phyloP scores from a whole-genome alignment of 2,797 vertebrate species.

The Sibirionetta formosa region DNA sequence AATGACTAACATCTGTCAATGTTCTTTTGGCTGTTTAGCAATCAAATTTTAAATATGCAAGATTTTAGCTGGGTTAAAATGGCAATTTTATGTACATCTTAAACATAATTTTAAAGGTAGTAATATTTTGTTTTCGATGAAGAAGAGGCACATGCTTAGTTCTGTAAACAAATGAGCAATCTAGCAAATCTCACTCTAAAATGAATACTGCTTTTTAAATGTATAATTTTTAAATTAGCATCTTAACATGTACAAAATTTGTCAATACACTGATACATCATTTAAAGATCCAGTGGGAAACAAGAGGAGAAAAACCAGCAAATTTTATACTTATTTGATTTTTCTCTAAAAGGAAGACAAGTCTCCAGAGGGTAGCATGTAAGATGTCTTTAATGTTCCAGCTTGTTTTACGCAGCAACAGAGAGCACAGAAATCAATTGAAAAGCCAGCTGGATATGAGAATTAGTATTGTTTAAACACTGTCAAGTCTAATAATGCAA shows the following conservation, averaged over 20 bases:
- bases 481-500: constrained; percentile 59
- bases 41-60: background rate
- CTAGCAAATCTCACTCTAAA: background rate
- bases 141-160: background rate
- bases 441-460: constrained; percentile 47
- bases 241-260: background rate
- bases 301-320: background rate
- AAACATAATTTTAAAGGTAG: background rate
- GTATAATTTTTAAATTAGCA: background rate
- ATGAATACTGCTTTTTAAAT: background rate
- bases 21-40: background rate
- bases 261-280: background rate
- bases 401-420: constrained; percentile 39
- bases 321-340: background rate
- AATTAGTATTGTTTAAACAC: constrained; percentile 67
- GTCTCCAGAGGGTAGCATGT: constrained; percentile 16
- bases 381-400: constrained; percentile 20
- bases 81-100: background rate
- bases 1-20: background rate
- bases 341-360: constrained; percentile 18
- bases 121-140: background rate
- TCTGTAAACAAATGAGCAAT: background rate
- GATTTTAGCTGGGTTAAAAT: background rate
- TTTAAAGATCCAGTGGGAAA: background rate
- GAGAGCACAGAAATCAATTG: constrained; percentile 40